A percentile compares a stretch with the other conserved stretches of the same genome.
Conservation (phyloP, 2,888 invertebrate species). For the Oegoconia quadripuncta region DNA sequence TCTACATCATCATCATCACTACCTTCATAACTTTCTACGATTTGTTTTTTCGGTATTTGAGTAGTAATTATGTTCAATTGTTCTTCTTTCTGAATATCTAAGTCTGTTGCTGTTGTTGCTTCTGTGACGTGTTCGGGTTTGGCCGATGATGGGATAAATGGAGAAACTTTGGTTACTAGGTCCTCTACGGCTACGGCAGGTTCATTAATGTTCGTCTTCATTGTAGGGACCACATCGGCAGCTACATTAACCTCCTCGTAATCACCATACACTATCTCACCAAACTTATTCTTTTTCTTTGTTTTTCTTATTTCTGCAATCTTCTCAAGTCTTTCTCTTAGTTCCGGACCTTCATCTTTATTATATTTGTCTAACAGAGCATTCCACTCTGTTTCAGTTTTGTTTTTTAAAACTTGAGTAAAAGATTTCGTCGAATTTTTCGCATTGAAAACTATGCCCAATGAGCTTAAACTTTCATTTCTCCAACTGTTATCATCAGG, state of each 20-base stretch:
- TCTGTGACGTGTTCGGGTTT: neutral
- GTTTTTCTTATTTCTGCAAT: conserved; percentile 62
- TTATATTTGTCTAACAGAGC: conserved; percentile 43
- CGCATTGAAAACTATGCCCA: conserved; percentile 71
- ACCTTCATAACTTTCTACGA: conserved; percentile 11
- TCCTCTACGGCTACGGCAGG: no score
- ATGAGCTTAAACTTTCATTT: conserved; percentile 67
- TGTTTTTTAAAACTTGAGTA: conserved; percentile 65
- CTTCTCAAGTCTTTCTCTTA: conserved; percentile 61
- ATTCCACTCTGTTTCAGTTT: conserved; percentile 59
- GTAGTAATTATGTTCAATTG: conserved; percentile 25
- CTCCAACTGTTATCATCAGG: conserved; percentile 74
- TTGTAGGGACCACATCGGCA: no score
- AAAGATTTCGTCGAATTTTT: conserved; percentile 68
- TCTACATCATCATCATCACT: conserved; percentile 58
- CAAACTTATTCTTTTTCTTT: conserved; percentile 57
- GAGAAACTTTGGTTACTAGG: neutral
- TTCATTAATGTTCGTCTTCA: no score
- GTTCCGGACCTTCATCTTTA: conserved; percentile 50
- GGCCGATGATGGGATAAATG: neutral
- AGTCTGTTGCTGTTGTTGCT: neutral
- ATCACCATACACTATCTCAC: conserved; percentile 54
- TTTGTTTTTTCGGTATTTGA: conserved; percentile 34
- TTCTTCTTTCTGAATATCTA: conserved; percentile 5
- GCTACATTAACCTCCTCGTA: conserved; percentile 45